These are phyloP conservation scores for Cheilosia variabilis DNA, from an alignment of 2,888 invertebrate genomes.

Conservation along the genomic window DNA sequence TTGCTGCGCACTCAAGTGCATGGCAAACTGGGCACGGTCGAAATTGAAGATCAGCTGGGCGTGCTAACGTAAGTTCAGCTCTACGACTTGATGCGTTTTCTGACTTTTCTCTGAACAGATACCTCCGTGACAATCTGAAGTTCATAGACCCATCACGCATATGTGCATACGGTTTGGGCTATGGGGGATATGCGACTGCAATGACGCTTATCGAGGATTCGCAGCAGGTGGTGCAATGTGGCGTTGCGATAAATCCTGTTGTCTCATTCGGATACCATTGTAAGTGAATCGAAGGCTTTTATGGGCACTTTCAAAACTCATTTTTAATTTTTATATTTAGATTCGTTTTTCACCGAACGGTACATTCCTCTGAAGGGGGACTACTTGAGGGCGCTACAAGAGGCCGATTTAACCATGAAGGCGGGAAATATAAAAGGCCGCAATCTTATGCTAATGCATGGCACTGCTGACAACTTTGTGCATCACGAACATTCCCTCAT, in stretches of 20 bases:
- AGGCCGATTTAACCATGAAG: constrained; percentile 90
- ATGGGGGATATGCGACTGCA: constrained; percentile 93
- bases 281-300: constrained; percentile 81
- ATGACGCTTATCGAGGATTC: constrained; percentile 92
- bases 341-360: constrained; percentile 95
- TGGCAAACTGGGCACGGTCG: constrained; percentile 88
- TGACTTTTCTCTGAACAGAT: constrained; percentile 83
- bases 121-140: constrained; percentile 90
- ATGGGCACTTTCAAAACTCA: background rate
- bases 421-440: constrained; percentile 90
- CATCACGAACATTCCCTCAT: constrained; percentile 95
- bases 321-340: constrained; percentile 82
- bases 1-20: constrained; percentile 89
- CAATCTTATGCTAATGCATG: constrained; percentile 89
- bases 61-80: constrained; percentile 85
- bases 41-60: constrained; percentile 91
- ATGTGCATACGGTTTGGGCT: constrained; percentile 93
- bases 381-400: constrained; percentile 89
- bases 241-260: constrained; percentile 93
- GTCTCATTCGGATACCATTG: constrained; percentile 93
- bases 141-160: constrained; percentile 92
- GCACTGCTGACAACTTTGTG: constrained; percentile 92
- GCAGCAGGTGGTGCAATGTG: constrained; percentile 91
- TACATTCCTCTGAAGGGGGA: constrained; percentile 92
- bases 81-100: background rate